phyloP scores from a whole-genome alignment of 2,888 invertebrate genomes.

The Drepanosiphum platanoidis region DNA sequence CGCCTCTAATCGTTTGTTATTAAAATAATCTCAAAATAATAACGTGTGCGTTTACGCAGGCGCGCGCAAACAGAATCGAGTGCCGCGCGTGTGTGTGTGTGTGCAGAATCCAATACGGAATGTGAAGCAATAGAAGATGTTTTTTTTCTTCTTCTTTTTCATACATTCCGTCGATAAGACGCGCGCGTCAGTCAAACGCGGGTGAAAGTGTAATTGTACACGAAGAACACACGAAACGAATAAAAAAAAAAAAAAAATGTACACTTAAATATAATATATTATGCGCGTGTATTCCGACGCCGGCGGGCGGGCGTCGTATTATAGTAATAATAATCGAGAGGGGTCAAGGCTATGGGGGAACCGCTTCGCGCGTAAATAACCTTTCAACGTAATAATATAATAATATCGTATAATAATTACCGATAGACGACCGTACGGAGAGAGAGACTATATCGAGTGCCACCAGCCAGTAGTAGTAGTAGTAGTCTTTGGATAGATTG shows the following conservation, averaged over 20 bases:
- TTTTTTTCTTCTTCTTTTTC: neutral
- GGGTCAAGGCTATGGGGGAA: conserved; percentile 50
- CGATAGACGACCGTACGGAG: neutral
- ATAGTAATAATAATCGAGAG: conserved; percentile 53
- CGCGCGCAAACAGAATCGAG: neutral
- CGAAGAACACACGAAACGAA: conserved; percentile 1
- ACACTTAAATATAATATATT: conserved; percentile 28
- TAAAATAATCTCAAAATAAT: conserved; percentile 12
- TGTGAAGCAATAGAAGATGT: conserved; percentile 29
- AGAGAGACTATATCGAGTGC: neutral
- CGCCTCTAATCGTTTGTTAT: conserved; percentile 15
- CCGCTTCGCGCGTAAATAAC: conserved; percentile 13
- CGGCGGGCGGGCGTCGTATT: neutral
- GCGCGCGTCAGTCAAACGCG: conserved; percentile 37
- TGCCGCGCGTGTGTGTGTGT: neutral
- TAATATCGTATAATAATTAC: neutral
- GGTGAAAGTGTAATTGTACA: conserved; percentile 55
- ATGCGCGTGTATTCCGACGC: conserved; percentile 33
- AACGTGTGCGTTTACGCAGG: neutral
- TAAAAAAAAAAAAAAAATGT: conserved; percentile 24
- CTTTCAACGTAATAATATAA: conserved; percentile 11
- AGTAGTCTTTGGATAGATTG: conserved; percentile 1
- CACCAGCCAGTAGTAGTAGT: neutral
- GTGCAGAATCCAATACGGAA: conserved; percentile 39
- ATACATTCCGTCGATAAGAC: neutral